These are phyloP conservation scores for Luidia sarsii DNA, from an alignment of 53 echinoderm and acorn worm genomes.

Conservation along the genomic window DNA sequence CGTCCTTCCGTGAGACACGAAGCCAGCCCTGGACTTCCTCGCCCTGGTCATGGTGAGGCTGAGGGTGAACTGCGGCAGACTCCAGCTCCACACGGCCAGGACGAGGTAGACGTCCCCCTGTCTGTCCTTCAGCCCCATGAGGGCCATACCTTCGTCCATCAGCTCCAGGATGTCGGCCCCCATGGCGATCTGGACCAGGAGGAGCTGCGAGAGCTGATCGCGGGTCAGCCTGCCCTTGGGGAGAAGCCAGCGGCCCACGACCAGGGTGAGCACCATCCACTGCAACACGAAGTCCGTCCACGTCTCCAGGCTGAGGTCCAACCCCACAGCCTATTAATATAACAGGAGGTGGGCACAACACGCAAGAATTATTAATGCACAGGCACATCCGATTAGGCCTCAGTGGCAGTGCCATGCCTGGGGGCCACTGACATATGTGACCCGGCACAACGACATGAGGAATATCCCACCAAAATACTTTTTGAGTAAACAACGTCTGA, in stretches of 20 bases:
- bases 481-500: too few species aligned
- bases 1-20: not conserved
- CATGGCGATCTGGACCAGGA: constrained; percentile 91
- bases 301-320: not conserved
- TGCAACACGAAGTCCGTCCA: constrained; percentile 5
- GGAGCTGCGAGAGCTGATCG: constrained; percentile 88
- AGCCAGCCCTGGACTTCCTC: not conserved
- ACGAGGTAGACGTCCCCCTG: constrained; percentile 64
- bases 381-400: too few species aligned
- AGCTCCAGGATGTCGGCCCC: constrained; percentile 94
- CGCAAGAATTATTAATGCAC: too few species aligned
- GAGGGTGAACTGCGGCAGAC: constrained; percentile 83
- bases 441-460: too few species aligned
- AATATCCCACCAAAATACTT: too few species aligned
- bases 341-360: too few species aligned
- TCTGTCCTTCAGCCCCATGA: constrained; percentile 22
- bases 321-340: too few species aligned
- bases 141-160: constrained; percentile 46
- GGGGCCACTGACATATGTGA: too few species aligned
- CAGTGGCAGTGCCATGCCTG: too few species aligned
- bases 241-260: constrained; percentile 88
- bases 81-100: constrained; percentile 76
- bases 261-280: constrained; percentile 25
- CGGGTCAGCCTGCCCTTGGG: constrained; percentile 84
- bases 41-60: constrained; percentile 71